phyloP scores from a whole-genome alignment of 2,113 vertebrate genomes.

The Xyrauchen texanus region DNA sequence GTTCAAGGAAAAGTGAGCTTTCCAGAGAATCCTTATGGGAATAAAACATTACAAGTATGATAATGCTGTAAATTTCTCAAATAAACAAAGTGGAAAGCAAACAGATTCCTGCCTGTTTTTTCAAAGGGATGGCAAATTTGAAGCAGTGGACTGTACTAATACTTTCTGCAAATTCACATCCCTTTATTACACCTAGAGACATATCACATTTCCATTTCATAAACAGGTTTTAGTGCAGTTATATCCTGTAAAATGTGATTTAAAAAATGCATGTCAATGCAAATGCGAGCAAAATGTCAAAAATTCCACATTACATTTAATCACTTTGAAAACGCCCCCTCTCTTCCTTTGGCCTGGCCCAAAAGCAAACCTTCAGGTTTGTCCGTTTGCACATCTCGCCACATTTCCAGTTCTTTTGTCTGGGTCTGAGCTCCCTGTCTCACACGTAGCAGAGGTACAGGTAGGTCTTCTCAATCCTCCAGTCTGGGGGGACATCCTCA shows the following conservation, averaged over 20 bases:
- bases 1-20: background rate
- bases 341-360: conserved; percentile 46
- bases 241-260: conserved; percentile 24
- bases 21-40: background rate
- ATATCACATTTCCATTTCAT: conserved; percentile 26
- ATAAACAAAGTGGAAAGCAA: conserved; percentile 29
- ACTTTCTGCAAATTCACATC: conserved; percentile 23
- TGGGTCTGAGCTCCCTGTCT: conserved; percentile 63
- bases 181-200: background rate
- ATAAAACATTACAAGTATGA: background rate
- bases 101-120: background rate
- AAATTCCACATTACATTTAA: conserved; percentile 18
- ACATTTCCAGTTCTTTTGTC: too few relatives aligned
- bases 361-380: conserved; percentile 22
- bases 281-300: background rate
- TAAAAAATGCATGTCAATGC: conserved; percentile 38
- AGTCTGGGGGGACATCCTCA: conserved; percentile 95
- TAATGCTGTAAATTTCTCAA: conserved; percentile 9
- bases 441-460: conserved; percentile 96
- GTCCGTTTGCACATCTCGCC: too few relatives aligned
- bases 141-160: conserved; percentile 3
- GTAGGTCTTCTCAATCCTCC: conserved; percentile 99
- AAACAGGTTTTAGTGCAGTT: conserved; percentile 29
- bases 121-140: background rate
- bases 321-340: conserved; percentile 24